Base-by-base conservation (phyloP, 2,797 vertebrate species). In the Acipenser ruthenus region DNA sequence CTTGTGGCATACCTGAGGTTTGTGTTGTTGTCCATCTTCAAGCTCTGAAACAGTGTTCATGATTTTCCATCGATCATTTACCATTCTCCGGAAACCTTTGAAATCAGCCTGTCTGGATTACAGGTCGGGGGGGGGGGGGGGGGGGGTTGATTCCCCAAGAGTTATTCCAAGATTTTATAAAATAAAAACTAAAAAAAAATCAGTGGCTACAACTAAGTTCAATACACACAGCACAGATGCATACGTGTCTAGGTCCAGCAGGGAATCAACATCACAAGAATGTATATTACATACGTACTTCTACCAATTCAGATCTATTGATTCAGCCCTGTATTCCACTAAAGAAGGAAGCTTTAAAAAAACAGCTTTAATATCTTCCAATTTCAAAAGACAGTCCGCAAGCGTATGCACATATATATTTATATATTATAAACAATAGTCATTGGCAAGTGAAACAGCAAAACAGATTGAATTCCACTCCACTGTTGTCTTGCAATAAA, bases 11-110 rank as follows among this genome's bases (percentile, higher is more conserved):
- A 96, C 94, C 92, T 95, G 94, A 69, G 89, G 87, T 87, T 94
- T 95, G 81, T 93, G 90, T 79, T 92, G 89, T 69, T 88, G 90
- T 73, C 84, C 89, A 79, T 93, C 93, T 82, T 95, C 93, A 82
- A 93, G 92, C 87, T 93, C 93, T 74, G 93, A 86, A 81, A 88
- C 88, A 75, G 88, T 90, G 80, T 94, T 92, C 88, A 92, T 87
- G 84, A 77, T 89, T 88, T 92, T 91, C 93, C 93, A 93, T 80
- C 83, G 87, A 77, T 92, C 91, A 86, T 90, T 92, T 80, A 89
- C 85, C 93, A 94, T 92, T 82, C 85, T 87, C 87, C 72, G 74
- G 79, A 84, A 86, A 87, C 75, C 72, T 71, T 71, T 62, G 78
- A 77, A 75, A 70, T 69, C 74, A 75, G 77, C 80, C 82, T 74